These are phyloP conservation scores for Eolophus roseicapilla DNA, from an alignment of 2,113 vertebrate genomes.

Conservation along the genomic window DNA sequence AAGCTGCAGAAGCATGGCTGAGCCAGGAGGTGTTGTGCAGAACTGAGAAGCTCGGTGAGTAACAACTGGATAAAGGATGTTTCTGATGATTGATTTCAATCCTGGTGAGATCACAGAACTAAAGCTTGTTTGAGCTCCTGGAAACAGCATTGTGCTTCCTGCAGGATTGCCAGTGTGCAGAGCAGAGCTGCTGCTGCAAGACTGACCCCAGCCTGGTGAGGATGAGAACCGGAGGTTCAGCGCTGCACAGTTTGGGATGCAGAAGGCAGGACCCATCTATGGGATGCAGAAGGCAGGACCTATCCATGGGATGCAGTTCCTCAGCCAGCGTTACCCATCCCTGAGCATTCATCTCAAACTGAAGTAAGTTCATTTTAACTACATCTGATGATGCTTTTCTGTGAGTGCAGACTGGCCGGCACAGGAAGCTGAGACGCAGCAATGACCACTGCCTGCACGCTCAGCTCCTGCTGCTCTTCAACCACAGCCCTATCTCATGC, in stretches of 20 bases:
- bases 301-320: not conserved
- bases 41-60: not conserved
- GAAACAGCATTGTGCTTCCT: fast-evolving
- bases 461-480: not conserved
- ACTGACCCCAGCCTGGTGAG: too few species aligned
- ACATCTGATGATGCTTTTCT: not conserved
- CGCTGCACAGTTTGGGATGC: fast-evolving
- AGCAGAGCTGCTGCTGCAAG: fast-evolving
- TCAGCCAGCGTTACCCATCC: not conserved
- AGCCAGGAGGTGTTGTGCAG: not conserved
- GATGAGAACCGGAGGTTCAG: not conserved
- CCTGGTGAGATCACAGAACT: not conserved
- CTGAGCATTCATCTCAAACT: fast-evolving
- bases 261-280: not conserved
- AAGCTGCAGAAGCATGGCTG: not conserved
- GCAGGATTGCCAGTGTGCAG: not conserved
- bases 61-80: not conserved
- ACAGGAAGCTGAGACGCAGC: not conserved
- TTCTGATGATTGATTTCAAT: constrained; percentile 12
- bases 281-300: too few species aligned
- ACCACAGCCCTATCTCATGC: not conserved
- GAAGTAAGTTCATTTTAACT: not conserved
- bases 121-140: not conserved
- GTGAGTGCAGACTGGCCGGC: not conserved
- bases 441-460: not conserved